Evolutionary conservation across 2,888 invertebrate genomes (phyloP).

Genomic region (Drosophila buzzatii): DNA sequence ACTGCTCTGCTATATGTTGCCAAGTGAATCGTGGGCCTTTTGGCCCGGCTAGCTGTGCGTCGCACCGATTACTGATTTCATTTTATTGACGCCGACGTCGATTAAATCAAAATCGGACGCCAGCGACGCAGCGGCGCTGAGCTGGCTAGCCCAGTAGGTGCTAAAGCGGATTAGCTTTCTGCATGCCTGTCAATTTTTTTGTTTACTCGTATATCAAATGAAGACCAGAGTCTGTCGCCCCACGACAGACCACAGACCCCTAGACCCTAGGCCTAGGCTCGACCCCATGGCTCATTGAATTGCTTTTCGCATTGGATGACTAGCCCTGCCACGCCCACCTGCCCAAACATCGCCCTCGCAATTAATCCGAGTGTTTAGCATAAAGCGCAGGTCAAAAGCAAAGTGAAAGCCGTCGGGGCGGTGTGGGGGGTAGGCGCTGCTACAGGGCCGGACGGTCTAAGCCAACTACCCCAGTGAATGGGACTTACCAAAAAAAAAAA

Average conservation of each 20-base stretch:
- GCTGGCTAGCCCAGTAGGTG: conserved; percentile 62
- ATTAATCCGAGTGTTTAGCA: conserved; percentile 45
- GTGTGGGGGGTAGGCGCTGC: too few relatives aligned
- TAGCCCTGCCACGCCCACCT: conserved; percentile 5
- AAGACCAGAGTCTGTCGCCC: conserved; percentile 3
- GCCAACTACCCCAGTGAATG: background rate
- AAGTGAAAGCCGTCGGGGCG: background rate
- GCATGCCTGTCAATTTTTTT: conserved; percentile 73
- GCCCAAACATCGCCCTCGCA: conserved; percentile 3
- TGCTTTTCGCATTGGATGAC: conserved; percentile 13
- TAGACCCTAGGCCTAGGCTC: background rate
- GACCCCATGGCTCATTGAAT: conserved; percentile 8
- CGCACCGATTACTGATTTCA: conserved; percentile 70
- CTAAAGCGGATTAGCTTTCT: conserved; percentile 79
- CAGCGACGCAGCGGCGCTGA: conserved; percentile 31
- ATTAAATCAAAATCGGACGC: conserved; percentile 78
- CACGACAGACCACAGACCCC: too few relatives aligned
- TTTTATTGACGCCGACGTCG: conserved; percentile 54
- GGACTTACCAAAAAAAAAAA: conserved; percentile 45
- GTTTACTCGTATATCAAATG: conserved; percentile 1
- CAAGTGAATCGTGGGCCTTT: background rate
- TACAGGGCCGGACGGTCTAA: background rate
- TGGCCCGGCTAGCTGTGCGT: conserved; percentile 42
- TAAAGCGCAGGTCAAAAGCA: conserved; percentile 14
- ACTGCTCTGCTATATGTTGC: too few relatives aligned